Base-by-base conservation (phyloP, 2,113 vertebrate genomes). In the Holacanthus passer region DNA sequence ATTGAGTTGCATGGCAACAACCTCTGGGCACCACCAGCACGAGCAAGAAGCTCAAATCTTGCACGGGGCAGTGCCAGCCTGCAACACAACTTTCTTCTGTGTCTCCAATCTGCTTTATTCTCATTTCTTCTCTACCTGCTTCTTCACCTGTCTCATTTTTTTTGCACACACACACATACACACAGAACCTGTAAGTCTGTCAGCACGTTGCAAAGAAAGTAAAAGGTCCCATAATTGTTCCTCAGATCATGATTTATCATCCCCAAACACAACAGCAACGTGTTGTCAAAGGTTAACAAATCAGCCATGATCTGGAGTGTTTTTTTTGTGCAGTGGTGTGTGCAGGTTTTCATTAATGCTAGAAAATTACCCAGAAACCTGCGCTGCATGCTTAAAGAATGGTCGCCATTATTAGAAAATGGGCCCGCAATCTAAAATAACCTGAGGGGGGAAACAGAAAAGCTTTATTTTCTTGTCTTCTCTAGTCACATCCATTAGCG, bases 1-100 rank as follows among this genome's bases (percentile, higher is more conserved):
- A 93, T 86, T 91, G 93, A 93, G 93, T 94, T 93, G 87, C 87
- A 94, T 93, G 94, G 93, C 94, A 95, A 94, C 93, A 86, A 94
- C 94, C 92, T 93, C 90, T 93, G 94, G 95, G 94, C 94, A 94
- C 90, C 89, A 89, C 89, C 93, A 90, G 89, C 90, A 73, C 85
- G 27, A 87, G 87, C 65, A 63, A 81, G 85, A 77, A 82, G 81
- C 87, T 83, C 81, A 83, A 84, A 79, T 89, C 83, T 69, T 70
- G 75, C 87, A 84, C 29, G 37, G 81, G 88, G 84, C 87, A 87
- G 77, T 88, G 92, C 90, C 94, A 95, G 87, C 67, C 88, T 86
- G 83, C 71, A 59, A 37, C 20, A 62, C 76, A 88, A 81, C 86
- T 82, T 74, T 78, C 63, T 62, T 47, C 70, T 48, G 19, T 50